Evolutionary conservation across 1,140 invertebrate genomes (phyloP), one percentile per base, ranked within the genome.

Genomic region (Heliothis subflexa): DNA sequence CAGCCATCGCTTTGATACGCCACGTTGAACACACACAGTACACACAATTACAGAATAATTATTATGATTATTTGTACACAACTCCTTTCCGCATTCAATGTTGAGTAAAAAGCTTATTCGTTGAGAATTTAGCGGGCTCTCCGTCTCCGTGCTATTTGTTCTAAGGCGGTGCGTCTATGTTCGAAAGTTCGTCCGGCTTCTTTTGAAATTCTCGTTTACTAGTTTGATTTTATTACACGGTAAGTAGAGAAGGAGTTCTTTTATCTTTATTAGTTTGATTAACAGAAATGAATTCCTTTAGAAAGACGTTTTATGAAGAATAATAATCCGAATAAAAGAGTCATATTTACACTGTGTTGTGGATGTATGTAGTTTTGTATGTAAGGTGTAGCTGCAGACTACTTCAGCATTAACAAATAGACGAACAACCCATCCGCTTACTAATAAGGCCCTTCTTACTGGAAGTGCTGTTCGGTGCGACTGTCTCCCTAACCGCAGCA

Each of bases 361-460:
- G 33, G 33, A 33, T 33, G 2, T 61, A 14, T 3, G 25, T 28
- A 61, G 57, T 61, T 33, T 28, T 61, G 45, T 47, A 13, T 18
- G 33, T 33, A 33, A 33, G 3, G 33, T 33, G 33, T 0, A 33
- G 33, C 33, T 13, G 54, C 9, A 57, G 71, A 73, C 47, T 16
- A 73, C 54, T 73, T 14, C 73, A 75, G 16, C 59, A 50, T 62
- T 75, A 62, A 61, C 45, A 52, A 62, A 75, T 75, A 62, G 73
- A n/a, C 57, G 50, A 62, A 75, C 52, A 45, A 50, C 33, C 33
- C 52, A 73, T 57, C 33, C 40, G 47, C 18, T 50, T 72, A 71
- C 78, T 79, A 79, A 79, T 79, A 79, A 79, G 78, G 61, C 78
- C 66, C 57, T 79, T 79, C 50, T 64, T 62, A 55, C 49, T 33